Evolutionary conservation across 92 coral and sea anemone species (phyloP).

Genomic region (Siderastrea siderea): DNA sequence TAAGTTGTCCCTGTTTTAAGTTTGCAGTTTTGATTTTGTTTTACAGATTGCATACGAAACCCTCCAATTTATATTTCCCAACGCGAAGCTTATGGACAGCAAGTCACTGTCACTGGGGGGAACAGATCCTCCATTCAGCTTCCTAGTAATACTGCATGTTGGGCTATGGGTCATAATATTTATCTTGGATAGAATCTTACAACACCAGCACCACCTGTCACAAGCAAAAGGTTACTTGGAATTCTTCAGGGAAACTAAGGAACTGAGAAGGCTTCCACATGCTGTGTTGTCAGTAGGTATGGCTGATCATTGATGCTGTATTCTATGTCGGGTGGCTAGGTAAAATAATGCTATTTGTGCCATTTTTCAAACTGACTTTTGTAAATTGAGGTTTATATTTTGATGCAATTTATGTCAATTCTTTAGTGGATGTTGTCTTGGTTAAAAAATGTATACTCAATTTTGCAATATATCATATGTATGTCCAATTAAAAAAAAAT

Average conservation of each 20-base stretch:
- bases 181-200: conserved; percentile 77
- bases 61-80: conserved; percentile 35
- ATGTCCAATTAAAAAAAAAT: too few species aligned
- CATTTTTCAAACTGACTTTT: too few species aligned
- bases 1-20: too few species aligned
- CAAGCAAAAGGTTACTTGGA: conserved; percentile 85
- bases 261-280: conserved; percentile 80
- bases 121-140: conserved; percentile 83
- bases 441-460: too few species aligned
- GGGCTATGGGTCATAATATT: conserved; percentile 83
- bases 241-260: conserved; percentile 87
- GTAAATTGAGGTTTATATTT: too few species aligned
- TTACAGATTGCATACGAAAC: conserved; percentile 66
- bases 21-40: background rate
- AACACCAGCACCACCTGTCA: conserved; percentile 75
- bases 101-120: conserved; percentile 38
- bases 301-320: background rate
- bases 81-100: background rate
- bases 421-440: too few species aligned
- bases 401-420: too few species aligned
- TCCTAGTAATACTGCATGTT: conserved; percentile 86
- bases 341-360: too few species aligned
- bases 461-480: too few species aligned
- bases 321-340: too few species aligned
- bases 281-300: conserved; percentile 81